Base-by-base conservation (phyloP, 1,140 invertebrate species). In the Eulimnadia texana region DNA sequence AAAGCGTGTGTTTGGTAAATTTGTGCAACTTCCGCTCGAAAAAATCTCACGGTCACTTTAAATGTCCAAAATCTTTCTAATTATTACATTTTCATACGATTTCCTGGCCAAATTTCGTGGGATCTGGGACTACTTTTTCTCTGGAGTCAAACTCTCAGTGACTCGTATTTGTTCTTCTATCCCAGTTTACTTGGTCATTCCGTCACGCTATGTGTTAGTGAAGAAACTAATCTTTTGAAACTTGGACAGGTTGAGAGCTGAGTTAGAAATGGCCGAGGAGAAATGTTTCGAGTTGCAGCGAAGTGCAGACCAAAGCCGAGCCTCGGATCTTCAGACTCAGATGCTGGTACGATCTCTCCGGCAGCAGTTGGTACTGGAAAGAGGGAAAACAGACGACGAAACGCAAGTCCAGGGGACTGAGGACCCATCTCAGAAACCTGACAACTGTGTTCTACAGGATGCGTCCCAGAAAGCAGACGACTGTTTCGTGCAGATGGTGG, bases 241-340 rank as follows among this genome's bases (percentile, higher is more conserved):
- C 2, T 54, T 50, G 29, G 16, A 20, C 27, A 61, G 60, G 27
- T 61, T 61, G 23, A 54, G 42, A 29, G 27, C 51, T 10, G 53
- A 52, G 6, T 25, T 61, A 51, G 60, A 61, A 22, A 28, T 27
- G 13, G 29, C 53, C n/a, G 60, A 61, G 6, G 50, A 61, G 29
- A 54, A 51, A 28, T 50, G 60, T 10, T 50, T 53, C 27, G 60
- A 61, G 23, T 24, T 61, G 60, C 60, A 61, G 33, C 51, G 53
- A 42, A 23, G 24, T 25, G 25, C 53, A 19, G 60, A 61, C 16
- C 49, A 25, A n/a, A 33, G 23, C 23, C 20, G 60, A n/a, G 24
- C 55, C 13, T 24, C 60, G 20, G 53, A 61, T 16, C 50, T 20
- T 29, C 53, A 54, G 53, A 22, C 50, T 27, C 33, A 42, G 33